Evolutionary conservation across 1,140 invertebrate genomes (phyloP), one percentile per base, ranked within the genome.

Genomic region (Papilio machaon): DNA sequence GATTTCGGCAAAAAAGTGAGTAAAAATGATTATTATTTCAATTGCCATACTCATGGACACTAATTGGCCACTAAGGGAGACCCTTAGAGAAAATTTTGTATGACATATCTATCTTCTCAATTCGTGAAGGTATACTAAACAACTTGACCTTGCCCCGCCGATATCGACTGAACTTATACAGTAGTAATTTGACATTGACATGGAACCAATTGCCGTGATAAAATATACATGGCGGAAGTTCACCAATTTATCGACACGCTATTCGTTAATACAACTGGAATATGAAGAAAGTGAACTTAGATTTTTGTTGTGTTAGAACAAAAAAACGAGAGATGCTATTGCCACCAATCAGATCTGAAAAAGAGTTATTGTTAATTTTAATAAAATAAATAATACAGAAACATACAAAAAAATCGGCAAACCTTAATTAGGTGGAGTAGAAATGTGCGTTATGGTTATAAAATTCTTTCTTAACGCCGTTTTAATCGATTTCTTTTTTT

Each of bases 211-310:
- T 76, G 43, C 19, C 6, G 46, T 52, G 46, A 76, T 76, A 23
- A 76, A 76, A 49, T 76, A 76, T 76, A 76, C 43, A 76, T 76
- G 23, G 46, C 74, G 74, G 74, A 76, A 76, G 74, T 52, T 74
- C n/a, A 46, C 38, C 73, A 19, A 47, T 43, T 74, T 74, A 74
- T 70, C 23, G 64, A 70, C 64, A 70, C 64, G 64, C 64, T 35
- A 70, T 70, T 70, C 5, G 23, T 30, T 30, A 30, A n/a, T 60
- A 58, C n/a, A 11, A 3, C 9, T 64, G 7, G 6, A 64, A 64
- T 64, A 23, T 30, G 23, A 64, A 30, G 10, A 64, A 64, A 64
- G 19, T 30, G 64, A 35, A 70, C 9, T 54, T 54, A 54, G 1
- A 15, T 70, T 35, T 64, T 60, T 58, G 8, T 23, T 52, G 49